Evolutionary conservation across 2,797 vertebrate genomes (phyloP), one percentile per base, ranked within the genome.

Genomic region (Odontamblyopus rebecca): DNA sequence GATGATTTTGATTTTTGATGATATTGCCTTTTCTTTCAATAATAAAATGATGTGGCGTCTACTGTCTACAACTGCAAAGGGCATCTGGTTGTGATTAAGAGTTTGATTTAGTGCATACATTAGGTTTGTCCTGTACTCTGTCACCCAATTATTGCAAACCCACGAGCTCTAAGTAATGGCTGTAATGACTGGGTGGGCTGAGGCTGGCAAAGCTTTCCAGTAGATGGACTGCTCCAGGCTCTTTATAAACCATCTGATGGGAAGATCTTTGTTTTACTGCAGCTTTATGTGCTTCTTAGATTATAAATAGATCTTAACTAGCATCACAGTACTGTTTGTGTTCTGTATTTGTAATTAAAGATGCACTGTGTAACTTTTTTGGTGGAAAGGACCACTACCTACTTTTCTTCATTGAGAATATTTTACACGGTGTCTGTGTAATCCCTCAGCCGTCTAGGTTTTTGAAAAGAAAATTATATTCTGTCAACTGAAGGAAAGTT

Each of bases 81-180:
- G 53, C 80, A 86, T 82, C 83, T 89, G 84, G 74, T 54, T 76
- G 71, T 78, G 82, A 85, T 86, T 82, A 82, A 59, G 78, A 62
- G 82, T 84, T 81, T 70, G 68, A 87, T 88, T 78, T 70, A 76
- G 68, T 79, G 76, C 81, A 82, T 89, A 71, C 71, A 74, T 76
- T 77, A 76, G 23, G 68, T 84, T 72, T 82, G 80, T 83, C 71
- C 27, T 68, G 75, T 80, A 77, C 79, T 82, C 77, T 79, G 74
- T 77, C 77, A 71, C 11, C 59, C 57, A 83, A 71, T 88, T 82
- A 82, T 61, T 72, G 51, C 29, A 75, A 90, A 84, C 65, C 82
- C 84, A 83, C 78, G 71, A 59, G 80, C 74, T 76, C 76, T 79
- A 86, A 84, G 82, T 80, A 84, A 83, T 70, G 74, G 75, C 54